These are phyloP conservation scores for Lepidostoma basale DNA, from an alignment of 1,140 invertebrate species.

Conservation along the genomic window DNA sequence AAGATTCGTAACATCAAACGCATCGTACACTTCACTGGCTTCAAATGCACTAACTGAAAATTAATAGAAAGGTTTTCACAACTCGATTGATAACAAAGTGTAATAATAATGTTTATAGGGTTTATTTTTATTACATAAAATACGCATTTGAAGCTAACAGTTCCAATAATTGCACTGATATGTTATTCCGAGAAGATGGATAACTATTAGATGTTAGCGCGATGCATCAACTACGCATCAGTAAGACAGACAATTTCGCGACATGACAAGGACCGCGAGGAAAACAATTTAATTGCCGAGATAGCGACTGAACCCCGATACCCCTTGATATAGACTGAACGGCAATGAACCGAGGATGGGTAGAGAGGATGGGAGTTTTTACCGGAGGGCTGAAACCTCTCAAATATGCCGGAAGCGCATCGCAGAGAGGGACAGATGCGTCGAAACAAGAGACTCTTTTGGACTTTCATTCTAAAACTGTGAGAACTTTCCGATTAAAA, in stretches of 20 bases:
- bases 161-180: too few species aligned
- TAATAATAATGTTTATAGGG: background rate
- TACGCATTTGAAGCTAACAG: too few species aligned
- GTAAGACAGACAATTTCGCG: constrained; percentile 1
- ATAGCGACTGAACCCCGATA: background rate
- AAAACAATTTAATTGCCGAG: background rate
- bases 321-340: constrained; percentile 7
- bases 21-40: too few species aligned
- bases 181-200: too few species aligned
- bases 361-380: constrained; percentile 1
- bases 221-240: background rate
- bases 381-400: constrained; percentile 16
- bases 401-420: constrained; percentile 14
- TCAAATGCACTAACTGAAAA: too few species aligned
- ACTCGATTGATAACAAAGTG: background rate
- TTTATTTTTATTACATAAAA: too few species aligned
- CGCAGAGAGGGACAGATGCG: constrained; percentile 7
- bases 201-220: too few species aligned
- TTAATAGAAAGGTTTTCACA: too few species aligned
- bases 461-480: constrained; percentile 7
- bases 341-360: constrained; percentile 3
- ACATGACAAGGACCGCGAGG: background rate
- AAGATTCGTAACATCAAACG: too few species aligned
- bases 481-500: background rate
- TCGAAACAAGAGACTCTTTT: constrained; percentile 5